These are phyloP conservation scores for Pachyrhynchus sulphureomaculatus DNA, from an alignment of 1,140 invertebrate species.

Conservation along the genomic window DNA sequence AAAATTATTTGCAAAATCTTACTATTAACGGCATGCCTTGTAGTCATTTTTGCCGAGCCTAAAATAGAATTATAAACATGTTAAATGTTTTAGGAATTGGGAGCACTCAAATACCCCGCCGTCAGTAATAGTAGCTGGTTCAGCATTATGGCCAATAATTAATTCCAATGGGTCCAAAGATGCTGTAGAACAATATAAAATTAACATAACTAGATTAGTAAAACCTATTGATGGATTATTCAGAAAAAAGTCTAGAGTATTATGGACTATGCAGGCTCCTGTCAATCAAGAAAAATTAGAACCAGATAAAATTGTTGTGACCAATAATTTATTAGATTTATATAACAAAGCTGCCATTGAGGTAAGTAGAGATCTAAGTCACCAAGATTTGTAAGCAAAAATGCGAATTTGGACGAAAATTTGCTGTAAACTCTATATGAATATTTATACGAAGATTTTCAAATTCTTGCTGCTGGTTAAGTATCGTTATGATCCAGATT, in stretches of 20 bases:
- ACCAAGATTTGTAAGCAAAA: too few relatives aligned
- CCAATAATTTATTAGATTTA: slow-evolving; percentile 79
- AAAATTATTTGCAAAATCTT: too few relatives aligned
- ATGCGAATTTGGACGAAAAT: too few relatives aligned
- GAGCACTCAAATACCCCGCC: slow-evolving; percentile 57
- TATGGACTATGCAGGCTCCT: slow-evolving; percentile 91
- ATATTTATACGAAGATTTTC: too few relatives aligned
- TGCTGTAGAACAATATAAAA: slow-evolving; percentile 72
- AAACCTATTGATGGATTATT: slow-evolving; percentile 72
- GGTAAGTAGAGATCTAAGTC: too few relatives aligned
- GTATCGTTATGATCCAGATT: too few relatives aligned
- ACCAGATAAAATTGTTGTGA: slow-evolving; percentile 64
- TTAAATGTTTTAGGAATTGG: slow-evolving; percentile 49
- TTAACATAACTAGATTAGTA: slow-evolving; percentile 71
- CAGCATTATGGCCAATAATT: slow-evolving; percentile 73
- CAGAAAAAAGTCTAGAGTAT: slow-evolving; percentile 67
- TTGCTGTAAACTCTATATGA: too few relatives aligned
- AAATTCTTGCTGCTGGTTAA: too few relatives aligned
- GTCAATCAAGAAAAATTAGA: slow-evolving; percentile 71
- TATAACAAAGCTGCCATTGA: slow-evolving; percentile 80
- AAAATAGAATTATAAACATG: too few relatives aligned
- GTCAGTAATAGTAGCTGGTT: slow-evolving; percentile 80
- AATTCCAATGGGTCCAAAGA: slow-evolving; percentile 75
- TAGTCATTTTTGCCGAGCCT: too few relatives aligned
- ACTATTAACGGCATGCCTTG: too few relatives aligned